phyloP scores from a whole-genome alignment of 2,113 vertebrate genomes.

The Orientallactaga bullata region DNA sequence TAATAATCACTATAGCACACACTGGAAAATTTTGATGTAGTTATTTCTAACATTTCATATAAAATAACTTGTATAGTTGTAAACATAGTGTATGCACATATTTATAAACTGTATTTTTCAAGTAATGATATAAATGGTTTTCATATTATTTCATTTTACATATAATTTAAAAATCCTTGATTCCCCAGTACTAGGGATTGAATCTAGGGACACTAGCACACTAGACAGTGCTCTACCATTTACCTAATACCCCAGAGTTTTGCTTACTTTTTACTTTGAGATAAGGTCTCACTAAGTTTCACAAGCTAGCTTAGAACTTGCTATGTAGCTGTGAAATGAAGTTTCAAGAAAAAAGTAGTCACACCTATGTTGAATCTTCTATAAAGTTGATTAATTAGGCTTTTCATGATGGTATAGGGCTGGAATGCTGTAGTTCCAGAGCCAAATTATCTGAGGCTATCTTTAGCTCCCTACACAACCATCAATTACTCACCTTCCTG shows the following conservation, averaged over 20 bases:
- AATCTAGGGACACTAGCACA: background rate
- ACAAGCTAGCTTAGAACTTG: background rate
- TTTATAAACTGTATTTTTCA: constrained; percentile 8
- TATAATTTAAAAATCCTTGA: constrained; percentile 1
- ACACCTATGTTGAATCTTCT: background rate
- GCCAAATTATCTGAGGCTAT: background rate
- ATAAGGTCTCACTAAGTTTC: background rate
- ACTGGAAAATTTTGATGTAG: background rate
- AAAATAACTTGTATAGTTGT: background rate
- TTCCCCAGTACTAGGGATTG: background rate
- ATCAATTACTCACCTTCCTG: background rate
- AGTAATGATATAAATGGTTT: background rate
- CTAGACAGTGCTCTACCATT: background rate
- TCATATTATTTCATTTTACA: background rate
- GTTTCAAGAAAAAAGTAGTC: background rate
- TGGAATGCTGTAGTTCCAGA: background rate
- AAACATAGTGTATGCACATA: constrained; percentile 2
- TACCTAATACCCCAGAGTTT: background rate
- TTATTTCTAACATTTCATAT: background rate
- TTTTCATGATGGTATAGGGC: background rate
- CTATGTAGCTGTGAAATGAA: background rate
- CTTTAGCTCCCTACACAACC: background rate
- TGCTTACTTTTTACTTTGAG: background rate
- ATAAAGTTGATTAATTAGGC: background rate
- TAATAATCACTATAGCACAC: background rate